Conservation (phyloP, 2,888 invertebrate species). For the Dryobotodes eremita region DNA sequence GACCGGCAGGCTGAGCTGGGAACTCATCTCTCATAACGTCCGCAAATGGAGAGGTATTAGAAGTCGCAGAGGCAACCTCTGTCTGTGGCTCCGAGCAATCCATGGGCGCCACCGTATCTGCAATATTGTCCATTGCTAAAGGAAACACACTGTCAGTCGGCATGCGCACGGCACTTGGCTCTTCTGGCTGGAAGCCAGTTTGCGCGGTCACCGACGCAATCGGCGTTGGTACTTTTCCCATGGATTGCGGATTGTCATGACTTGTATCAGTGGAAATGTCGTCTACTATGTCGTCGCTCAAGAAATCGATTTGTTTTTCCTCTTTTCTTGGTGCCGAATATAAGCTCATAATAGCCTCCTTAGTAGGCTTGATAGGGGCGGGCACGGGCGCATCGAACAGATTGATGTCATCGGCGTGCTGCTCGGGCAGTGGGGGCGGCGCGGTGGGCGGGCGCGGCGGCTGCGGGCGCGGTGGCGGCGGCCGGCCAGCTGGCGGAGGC, state of each 20-base stretch:
- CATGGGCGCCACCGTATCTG: constrained; percentile 77
- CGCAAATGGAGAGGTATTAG: constrained; percentile 82
- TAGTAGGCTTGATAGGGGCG: constrained; percentile 87
- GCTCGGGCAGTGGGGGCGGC: constrained; percentile 82
- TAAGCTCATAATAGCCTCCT: constrained; percentile 91
- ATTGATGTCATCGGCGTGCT: constrained; percentile 86
- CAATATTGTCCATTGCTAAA: constrained; percentile 20
- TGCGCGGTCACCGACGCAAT: constrained; percentile 48
- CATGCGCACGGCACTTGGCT: constrained; percentile 6
- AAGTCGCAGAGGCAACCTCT: constrained; percentile 66
- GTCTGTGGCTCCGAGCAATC: constrained; percentile 81
- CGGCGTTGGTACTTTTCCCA: constrained; percentile 72
- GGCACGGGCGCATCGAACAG: constrained; percentile 91
- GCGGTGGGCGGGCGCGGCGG: constrained; percentile 86
- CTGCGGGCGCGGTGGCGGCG: constrained; percentile 86
- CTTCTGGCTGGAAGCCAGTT: constrained; percentile 25
- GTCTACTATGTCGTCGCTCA: constrained; percentile 90
- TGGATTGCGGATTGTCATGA: constrained; percentile 65
- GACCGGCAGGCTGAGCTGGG: constrained; percentile 57
- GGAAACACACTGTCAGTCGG: constrained; percentile 29
- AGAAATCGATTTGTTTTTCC: constrained; percentile 89
- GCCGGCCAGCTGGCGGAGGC: constrained; percentile 79
- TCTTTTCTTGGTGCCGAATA: constrained; percentile 88
- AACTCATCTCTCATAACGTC: constrained; percentile 72
- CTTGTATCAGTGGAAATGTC: constrained; percentile 71